These are phyloP conservation scores for Danio aesculapii DNA, from an alignment of 2,797 vertebrate species.

Conservation along the genomic window DNA sequence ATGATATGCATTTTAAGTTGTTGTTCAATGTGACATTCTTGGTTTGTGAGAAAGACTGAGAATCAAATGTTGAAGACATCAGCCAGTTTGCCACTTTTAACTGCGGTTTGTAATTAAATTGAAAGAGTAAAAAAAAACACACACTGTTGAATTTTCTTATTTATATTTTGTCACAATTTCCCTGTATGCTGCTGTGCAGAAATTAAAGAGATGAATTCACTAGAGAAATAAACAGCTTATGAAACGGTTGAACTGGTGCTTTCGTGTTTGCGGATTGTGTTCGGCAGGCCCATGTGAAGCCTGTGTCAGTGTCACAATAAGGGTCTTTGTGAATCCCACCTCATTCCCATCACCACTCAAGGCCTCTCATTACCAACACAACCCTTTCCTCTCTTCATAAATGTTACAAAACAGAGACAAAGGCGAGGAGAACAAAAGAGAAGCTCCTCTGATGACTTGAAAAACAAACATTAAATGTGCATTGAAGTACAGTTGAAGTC, in stretches of 20 bases:
- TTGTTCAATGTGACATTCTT: slow-evolving; percentile 80
- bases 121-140: slow-evolving; percentile 76
- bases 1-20: slow-evolving; percentile 78
- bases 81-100: slow-evolving; percentile 81
- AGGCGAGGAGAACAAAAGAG: slow-evolving; percentile 24
- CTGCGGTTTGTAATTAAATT: slow-evolving; percentile 82
- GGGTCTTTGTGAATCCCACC: slow-evolving; percentile 25
- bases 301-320: slow-evolving; percentile 5
- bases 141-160: slow-evolving; percentile 86
- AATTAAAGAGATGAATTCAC: slow-evolving; percentile 81
- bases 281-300: slow-evolving; percentile 5
- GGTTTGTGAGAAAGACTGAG: slow-evolving; percentile 70
- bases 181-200: slow-evolving; percentile 86
- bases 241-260: slow-evolving; percentile 73
- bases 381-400: slow-evolving; percentile 4
- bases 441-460: slow-evolving; percentile 60
- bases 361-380: slow-evolving; percentile 4
- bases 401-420: slow-evolving; percentile 12
- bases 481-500: too few relatives aligned
- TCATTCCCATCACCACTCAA: slow-evolving; percentile 4
- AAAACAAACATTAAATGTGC: neutral
- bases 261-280: slow-evolving; percentile 49
- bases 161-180: slow-evolving; percentile 84
- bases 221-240: slow-evolving; percentile 84
- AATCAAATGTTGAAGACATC: slow-evolving; percentile 69